Evolutionary conservation across 2,113 vertebrate genomes (phyloP).

Genomic region (Etheostoma cragini): DNA sequence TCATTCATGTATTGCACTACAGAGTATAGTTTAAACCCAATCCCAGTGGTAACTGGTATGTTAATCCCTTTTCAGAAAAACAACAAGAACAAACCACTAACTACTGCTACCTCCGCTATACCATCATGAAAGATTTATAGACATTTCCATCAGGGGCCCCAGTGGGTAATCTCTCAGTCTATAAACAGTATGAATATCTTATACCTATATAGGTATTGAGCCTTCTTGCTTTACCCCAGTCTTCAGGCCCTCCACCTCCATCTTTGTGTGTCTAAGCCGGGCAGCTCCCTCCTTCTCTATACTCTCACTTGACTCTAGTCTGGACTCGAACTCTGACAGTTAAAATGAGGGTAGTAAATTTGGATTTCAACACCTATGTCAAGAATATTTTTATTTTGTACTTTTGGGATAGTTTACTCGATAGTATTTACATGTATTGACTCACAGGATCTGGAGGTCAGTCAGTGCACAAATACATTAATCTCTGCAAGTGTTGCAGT

Average conservation of each 20-base stretch:
- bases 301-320: conserved; percentile 4
- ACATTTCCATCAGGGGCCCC: neutral
- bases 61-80: neutral
- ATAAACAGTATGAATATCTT: conserved; percentile 2
- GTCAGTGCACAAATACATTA: neutral
- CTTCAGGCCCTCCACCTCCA: conserved; percentile 1
- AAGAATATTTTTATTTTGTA: neutral
- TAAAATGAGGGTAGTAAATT: neutral
- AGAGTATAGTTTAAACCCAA: no score
- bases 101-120: no score
- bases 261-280: conserved; percentile 1
- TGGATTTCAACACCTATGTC: neutral
- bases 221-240: conserved; percentile 19
- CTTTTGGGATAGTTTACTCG: neutral
- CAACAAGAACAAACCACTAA: neutral
- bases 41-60: neutral
- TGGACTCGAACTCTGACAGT: conserved; percentile 22
- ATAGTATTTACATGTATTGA: neutral
- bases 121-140: conserved; percentile 12
- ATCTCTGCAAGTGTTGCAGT: neutral
- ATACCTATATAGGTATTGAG: neutral
- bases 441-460: no score
- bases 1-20: no score
- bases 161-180: neutral
- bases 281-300: neutral